A percentile compares a stretch with the other conserved stretches of the same genome.
Evolutionary conservation across 2,113 vertebrate genomes (phyloP).

Genomic region (Tragelaphus buxtoni): DNA sequence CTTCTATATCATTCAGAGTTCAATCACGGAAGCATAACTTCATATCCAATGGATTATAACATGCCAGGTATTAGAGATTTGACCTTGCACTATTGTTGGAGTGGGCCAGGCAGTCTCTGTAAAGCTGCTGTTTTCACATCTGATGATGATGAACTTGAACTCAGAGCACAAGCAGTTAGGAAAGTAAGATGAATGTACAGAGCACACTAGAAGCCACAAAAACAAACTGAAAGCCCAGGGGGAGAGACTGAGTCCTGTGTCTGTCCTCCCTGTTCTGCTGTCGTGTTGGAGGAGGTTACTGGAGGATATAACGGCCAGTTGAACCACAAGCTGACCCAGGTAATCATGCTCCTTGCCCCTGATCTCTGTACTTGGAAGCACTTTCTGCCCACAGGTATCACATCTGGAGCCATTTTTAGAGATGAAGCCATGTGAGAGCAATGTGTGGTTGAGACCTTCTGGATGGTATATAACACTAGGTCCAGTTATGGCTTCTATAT

Average conservation of each 20-base stretch:
- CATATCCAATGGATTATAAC: background rate
- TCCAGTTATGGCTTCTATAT: background rate
- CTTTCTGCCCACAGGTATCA: background rate
- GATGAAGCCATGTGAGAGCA: background rate
- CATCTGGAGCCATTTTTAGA: background rate
- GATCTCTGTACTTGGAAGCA: background rate
- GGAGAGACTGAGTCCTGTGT: background rate
- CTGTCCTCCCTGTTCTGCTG: background rate
- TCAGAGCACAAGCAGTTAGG: background rate
- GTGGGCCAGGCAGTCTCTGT: background rate
- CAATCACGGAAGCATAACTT: background rate
- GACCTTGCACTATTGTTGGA: background rate
- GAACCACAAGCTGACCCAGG: background rate
- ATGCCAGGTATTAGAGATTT: background rate
- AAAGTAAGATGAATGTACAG: background rate
- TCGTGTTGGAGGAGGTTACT: background rate
- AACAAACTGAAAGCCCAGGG: background rate
- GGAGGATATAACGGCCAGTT: background rate
- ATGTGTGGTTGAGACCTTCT: too few relatives aligned
- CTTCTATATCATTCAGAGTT: background rate
- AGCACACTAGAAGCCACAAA: background rate
- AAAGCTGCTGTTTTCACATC: background rate
- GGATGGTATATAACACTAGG: accelerated
- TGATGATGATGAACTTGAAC: background rate
- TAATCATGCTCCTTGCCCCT: background rate